These are phyloP conservation scores for Drosophila rhopaloa DNA, from an alignment of 1,140 invertebrate species.

Conservation along the genomic window DNA sequence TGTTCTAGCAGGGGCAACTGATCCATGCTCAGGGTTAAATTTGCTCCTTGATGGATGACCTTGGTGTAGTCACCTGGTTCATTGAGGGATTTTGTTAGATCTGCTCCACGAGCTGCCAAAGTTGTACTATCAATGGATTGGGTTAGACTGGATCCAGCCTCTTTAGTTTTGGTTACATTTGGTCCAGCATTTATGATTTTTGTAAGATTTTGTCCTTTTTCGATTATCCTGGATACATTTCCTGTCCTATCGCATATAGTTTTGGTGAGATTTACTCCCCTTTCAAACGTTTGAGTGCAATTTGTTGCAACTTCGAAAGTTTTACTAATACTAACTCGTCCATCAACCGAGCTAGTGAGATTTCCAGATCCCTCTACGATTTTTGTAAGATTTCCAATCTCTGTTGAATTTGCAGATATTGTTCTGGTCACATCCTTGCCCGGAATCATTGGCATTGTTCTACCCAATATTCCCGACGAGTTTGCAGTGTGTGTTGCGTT, in stretches of 20 bases:
- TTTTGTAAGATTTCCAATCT: constrained; percentile 20
- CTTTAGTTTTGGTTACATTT: constrained; percentile 3
- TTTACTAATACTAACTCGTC: constrained; percentile 3
- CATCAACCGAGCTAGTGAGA: constrained; percentile 2
- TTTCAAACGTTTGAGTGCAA: constrained; percentile 11
- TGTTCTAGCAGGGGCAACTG: constrained; percentile 72
- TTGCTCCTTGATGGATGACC: constrained; percentile 31
- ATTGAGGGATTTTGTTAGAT: constrained; percentile 34
- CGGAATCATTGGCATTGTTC: constrained; percentile 32
- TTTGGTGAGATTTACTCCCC: constrained; percentile 12
- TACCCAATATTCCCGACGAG: constrained; percentile 2
- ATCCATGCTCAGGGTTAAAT: constrained; percentile 64
- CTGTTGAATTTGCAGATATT: not conserved
- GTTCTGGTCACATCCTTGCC: constrained; percentile 10
- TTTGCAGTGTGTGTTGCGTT: constrained; percentile 40
- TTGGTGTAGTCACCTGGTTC: constrained; percentile 30
- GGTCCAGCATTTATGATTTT: not conserved
- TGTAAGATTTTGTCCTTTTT: not conserved
- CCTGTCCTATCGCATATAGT: constrained; percentile 1
- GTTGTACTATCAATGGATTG: not conserved
- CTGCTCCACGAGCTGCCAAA: not conserved
- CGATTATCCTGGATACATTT: constrained; percentile 9
- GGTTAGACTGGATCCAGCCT: not conserved
- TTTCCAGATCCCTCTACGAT: constrained; percentile 10
- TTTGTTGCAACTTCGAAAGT: constrained; percentile 1